These are phyloP conservation scores for Pimpla rufipes DNA, from an alignment of 2,888 invertebrate species.

Conservation along the genomic window DNA sequence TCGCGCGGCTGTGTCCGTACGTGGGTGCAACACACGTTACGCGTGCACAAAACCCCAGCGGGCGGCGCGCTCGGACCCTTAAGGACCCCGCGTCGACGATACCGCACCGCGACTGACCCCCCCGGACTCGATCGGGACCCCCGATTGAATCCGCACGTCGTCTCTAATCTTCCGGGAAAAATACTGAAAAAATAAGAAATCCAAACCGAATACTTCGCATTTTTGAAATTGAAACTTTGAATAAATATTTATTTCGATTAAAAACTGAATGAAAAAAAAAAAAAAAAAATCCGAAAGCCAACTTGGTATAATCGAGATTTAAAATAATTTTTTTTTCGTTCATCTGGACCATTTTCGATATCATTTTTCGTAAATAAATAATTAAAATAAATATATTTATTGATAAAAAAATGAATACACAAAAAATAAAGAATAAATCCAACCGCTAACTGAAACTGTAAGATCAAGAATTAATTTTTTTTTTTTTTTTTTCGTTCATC, in stretches of 20 bases:
- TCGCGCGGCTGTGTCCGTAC: conserved; percentile 9
- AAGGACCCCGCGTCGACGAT: conserved; percentile 19
- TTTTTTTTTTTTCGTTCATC: too few species aligned
- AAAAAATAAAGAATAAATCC: too few species aligned
- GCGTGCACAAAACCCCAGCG: conserved; percentile 6
- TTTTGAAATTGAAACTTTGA: not conserved
- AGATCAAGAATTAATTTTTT: too few species aligned
- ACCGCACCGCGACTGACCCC: conserved; percentile 24
- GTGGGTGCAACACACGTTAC: not conserved
- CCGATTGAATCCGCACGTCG: conserved; percentile 28
- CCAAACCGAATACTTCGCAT: not conserved
- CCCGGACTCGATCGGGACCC: conserved; percentile 29
- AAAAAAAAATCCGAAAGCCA: too few species aligned
- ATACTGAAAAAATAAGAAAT: conserved; percentile 6
- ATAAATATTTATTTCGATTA: too few species aligned
- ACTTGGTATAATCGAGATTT: too few species aligned
- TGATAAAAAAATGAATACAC: too few species aligned
- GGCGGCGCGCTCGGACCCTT: conserved; percentile 26
- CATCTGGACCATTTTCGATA: too few species aligned
- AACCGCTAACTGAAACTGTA: too few species aligned
- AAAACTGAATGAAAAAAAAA: not conserved
- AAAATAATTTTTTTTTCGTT: too few species aligned
- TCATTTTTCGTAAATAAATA: too few species aligned
- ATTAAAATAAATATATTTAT: too few species aligned
- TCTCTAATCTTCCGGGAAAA: conserved; percentile 20